Evolutionary conservation across 2,113 vertebrate genomes (phyloP).

Genomic region (Leptosomus discolor): DNA sequence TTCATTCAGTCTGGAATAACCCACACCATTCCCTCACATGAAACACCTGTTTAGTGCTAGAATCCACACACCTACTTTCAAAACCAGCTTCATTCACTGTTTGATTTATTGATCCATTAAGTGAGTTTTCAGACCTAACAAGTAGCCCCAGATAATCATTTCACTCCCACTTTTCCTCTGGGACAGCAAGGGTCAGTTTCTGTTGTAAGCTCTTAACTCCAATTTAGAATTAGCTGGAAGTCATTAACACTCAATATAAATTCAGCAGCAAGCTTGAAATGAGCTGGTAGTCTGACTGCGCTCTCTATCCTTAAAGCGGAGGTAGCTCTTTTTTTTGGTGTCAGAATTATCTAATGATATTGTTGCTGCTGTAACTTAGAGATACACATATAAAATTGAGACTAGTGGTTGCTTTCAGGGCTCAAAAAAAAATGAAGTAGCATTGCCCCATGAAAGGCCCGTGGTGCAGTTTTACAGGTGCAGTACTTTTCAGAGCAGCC

Average conservation of each 20-base stretch:
- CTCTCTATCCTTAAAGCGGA: neutral
- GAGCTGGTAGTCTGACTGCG: neutral
- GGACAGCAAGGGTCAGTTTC: constrained; percentile 8
- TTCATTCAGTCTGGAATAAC: neutral
- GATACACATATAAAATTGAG: neutral
- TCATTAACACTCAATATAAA: constrained; percentile 27
- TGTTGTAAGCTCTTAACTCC: neutral
- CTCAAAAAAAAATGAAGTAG: neutral
- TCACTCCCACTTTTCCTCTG: neutral
- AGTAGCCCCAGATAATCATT: neutral
- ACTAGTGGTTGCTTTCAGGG: neutral
- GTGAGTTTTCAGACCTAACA: neutral
- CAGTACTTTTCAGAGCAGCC: neutral
- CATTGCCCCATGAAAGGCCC: neutral
- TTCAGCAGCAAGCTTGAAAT: neutral
- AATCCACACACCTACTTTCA: neutral
- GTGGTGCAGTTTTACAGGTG: neutral
- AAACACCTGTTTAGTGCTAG: neutral
- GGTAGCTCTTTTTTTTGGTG: neutral
- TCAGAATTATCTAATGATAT: neutral
- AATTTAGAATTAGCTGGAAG: constrained; percentile 26
- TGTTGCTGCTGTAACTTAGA: neutral
- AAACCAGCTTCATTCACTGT: neutral
- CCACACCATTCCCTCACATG: neutral
- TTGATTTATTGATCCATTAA: constrained; percentile 36